Base-by-base conservation (phyloP, 2,888 invertebrate species). In the Priocnemis perturbator region DNA sequence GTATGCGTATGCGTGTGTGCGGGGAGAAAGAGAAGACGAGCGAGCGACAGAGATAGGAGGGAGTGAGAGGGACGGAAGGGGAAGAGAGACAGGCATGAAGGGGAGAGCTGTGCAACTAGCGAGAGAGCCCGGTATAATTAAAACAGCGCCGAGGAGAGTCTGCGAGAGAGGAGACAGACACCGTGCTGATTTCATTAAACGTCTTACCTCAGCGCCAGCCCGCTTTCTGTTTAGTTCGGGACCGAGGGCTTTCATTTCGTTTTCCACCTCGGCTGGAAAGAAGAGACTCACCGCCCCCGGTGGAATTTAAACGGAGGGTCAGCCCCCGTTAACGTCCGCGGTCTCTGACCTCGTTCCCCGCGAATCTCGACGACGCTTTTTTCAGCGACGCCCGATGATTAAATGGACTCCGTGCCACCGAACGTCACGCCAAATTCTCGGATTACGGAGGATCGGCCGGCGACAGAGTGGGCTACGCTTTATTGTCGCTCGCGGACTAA, bases 161-260 rank as follows among this genome's bases (percentile, higher is more conserved):
- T 77, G 64, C 73, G 79, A 79, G 37, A 37, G 77, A 79, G 73
- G 79, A 79, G 77, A 79, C 79, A 79, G 79, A 74, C 77, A 79
- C 79, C 71, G 79, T 79, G 79, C 79, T 79, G 79, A 79, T 79
- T 79, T 79, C 79, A 79, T 81, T 81, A 81, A 79, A 81, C 76
- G 77, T 81, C 81, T 81, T 81, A 80, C 80, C 80, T 80, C 78
- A 73, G 71, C 68, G 78, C 11, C 73, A 74, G 69, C 71, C 70
- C 63, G 65, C 67, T 71, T 66, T 64, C 64, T 71, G 74, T 69
- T 72, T 76, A 67, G 73, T 77, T 73, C 67, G 66, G 71, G 63
- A 59, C 44, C 69, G 55, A 52, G 56, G 57, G 62, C 68, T 70
- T 67, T 67, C 61, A 72, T 79, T 71, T 75, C 70, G 68, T 74